A percentile compares a stretch with the other conserved stretches of the same genome.
These are phyloP conservation scores for Cydia fagiglandana DNA, from an alignment of 1,140 invertebrate species.

Conservation along the genomic window DNA sequence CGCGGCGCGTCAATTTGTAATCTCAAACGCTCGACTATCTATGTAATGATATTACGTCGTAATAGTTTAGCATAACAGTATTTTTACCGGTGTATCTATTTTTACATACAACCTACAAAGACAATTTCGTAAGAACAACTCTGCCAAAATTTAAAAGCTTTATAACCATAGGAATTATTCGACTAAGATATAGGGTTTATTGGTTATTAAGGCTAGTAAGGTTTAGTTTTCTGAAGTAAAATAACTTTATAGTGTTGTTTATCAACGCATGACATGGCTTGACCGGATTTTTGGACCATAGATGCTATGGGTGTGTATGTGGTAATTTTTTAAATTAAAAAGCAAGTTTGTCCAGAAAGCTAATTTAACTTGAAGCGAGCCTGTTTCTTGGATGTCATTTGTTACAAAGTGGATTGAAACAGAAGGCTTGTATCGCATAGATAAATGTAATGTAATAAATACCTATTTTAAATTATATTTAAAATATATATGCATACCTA, in stretches of 20 bases:
- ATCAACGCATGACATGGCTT: background rate
- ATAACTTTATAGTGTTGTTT: background rate
- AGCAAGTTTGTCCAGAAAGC: background rate
- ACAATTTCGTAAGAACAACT: too few relatives aligned
- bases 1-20: slow-evolving; percentile 1
- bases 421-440: background rate
- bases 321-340: background rate
- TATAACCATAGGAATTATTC: too few relatives aligned
- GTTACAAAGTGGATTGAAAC: background rate
- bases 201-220: background rate
- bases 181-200: background rate
- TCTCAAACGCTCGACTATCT: slow-evolving; percentile 10
- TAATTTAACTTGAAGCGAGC: slow-evolving; percentile 5
- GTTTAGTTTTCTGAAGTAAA: background rate
- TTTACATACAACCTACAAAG: too few relatives aligned
- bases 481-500: too few relatives aligned
- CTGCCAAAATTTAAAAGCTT: too few relatives aligned
- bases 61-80: too few relatives aligned
- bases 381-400: background rate
- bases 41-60: too few relatives aligned
- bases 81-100: too few relatives aligned
- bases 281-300: background rate
- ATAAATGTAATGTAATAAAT: too few relatives aligned
- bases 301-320: background rate
- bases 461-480: too few relatives aligned